These are phyloP conservation scores for Antheraea assamensis DNA, from an alignment of 2,888 invertebrate genomes.

Conservation along the genomic window DNA sequence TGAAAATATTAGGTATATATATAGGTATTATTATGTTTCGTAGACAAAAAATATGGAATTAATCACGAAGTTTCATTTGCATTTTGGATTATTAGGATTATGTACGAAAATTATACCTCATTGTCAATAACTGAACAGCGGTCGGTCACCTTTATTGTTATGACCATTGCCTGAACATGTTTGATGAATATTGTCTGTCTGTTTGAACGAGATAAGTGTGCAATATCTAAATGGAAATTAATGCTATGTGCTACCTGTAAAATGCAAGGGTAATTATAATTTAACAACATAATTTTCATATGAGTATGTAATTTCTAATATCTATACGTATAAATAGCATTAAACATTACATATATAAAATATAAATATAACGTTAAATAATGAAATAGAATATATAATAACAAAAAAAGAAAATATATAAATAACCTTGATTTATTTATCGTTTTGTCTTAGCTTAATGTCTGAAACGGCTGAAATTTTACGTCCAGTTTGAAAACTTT, in stretches of 20 bases:
- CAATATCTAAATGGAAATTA: constrained; percentile 47
- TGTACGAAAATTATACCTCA: constrained; percentile 20
- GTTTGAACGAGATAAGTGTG: constrained; percentile 45
- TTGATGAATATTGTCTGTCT: constrained; percentile 48
- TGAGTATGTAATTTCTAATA: no score
- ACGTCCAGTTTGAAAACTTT: no score
- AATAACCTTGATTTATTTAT: no score
- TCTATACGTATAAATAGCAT: no score
- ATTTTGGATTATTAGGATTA: constrained; percentile 15
- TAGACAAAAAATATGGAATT: background rate
- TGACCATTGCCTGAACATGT: constrained; percentile 50
- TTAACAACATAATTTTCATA: background rate
- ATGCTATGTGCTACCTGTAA: constrained; percentile 24
- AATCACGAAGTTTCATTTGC: background rate
- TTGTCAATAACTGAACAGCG: constrained; percentile 20
- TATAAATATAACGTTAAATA: no score
- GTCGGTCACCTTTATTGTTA: constrained; percentile 47
- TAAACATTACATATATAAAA: no score
- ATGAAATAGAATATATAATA: no score
- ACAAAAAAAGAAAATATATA: no score
- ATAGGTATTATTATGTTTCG: no score
- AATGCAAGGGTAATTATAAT: background rate
- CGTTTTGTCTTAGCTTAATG: no score
- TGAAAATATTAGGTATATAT: no score
- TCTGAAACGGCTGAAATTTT: no score